Percentiles rank a stretch among this genome's conserved stretches.
Conservation (phyloP, 2,113 vertebrate species). For the Phycodurus eques region DNA sequence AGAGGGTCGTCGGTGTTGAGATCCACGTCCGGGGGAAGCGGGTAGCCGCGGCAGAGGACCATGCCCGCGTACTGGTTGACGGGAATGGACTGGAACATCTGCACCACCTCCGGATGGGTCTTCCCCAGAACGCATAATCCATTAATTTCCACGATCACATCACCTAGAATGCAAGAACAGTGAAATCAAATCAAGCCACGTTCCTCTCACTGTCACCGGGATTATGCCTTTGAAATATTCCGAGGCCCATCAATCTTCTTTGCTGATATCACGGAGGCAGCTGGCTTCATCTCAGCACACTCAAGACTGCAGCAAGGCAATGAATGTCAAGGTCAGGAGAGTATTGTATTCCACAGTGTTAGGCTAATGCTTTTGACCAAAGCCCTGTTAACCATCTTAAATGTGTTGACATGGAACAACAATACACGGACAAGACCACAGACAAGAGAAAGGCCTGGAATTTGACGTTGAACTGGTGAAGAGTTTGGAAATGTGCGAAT, state of each 20-base stretch:
- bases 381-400: not conserved
- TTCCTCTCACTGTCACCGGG: constrained; percentile 5
- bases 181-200: not conserved
- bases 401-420: not conserved
- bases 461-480: not conserved
- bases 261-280: constrained; percentile 34
- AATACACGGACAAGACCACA: not conserved
- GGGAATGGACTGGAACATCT: constrained; percentile 94
- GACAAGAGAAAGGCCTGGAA: not conserved
- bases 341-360: not conserved
- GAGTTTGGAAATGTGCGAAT: not conserved
- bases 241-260: constrained; percentile 31
- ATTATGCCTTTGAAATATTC: constrained; percentile 24
- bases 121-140: constrained; percentile 92
- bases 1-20: constrained; percentile 72
- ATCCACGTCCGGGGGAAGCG: constrained; percentile 86
- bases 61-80: constrained; percentile 93
- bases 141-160: constrained; percentile 96
- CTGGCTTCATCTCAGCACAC: constrained; percentile 11
- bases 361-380: not conserved
- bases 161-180: constrained; percentile 71
- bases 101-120: constrained; percentile 96
- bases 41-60: constrained; percentile 92
- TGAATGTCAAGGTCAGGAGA: constrained; percentile 40
- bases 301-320: constrained; percentile 20